A percentile compares a stretch with the other conserved stretches of the same genome.
These are phyloP conservation scores for Saccopteryx bilineata DNA, from an alignment of 2,113 vertebrate species.

Conservation along the genomic window DNA sequence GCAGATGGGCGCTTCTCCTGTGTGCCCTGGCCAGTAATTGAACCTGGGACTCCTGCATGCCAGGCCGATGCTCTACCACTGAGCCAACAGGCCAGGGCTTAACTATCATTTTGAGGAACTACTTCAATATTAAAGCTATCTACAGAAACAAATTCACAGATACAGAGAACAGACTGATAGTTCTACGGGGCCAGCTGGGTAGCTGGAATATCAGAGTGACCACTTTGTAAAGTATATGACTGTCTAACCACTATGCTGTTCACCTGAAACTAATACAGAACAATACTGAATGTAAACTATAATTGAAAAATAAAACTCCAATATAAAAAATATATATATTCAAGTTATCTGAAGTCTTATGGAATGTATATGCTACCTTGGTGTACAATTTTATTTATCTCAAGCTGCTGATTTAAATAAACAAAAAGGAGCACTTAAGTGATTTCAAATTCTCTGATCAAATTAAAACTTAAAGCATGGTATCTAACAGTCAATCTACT, in stretches of 20 bases:
- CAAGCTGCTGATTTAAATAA: conserved; percentile 56
- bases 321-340: neutral
- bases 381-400: conserved; percentile 26
- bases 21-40: no score
- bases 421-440: conserved; percentile 27
- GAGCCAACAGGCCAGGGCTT: neutral
- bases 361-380: neutral
- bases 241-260: neutral
- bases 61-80: no score
- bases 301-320: neutral
- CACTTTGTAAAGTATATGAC: neutral
- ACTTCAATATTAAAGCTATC: neutral
- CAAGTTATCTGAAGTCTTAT: neutral
- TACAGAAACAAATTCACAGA: neutral
- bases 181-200: neutral
- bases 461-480: conserved; percentile 51
- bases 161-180: neutral
- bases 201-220: neutral
- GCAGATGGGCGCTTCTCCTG: no score
- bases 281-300: neutral
- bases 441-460: conserved; percentile 60
- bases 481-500: conserved; percentile 80
- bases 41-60: no score
- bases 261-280: neutral
- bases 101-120: conserved; percentile 43